These are phyloP conservation scores for Hippolais icterina DNA, from an alignment of 2,113 vertebrate genomes.

Conservation along the genomic window DNA sequence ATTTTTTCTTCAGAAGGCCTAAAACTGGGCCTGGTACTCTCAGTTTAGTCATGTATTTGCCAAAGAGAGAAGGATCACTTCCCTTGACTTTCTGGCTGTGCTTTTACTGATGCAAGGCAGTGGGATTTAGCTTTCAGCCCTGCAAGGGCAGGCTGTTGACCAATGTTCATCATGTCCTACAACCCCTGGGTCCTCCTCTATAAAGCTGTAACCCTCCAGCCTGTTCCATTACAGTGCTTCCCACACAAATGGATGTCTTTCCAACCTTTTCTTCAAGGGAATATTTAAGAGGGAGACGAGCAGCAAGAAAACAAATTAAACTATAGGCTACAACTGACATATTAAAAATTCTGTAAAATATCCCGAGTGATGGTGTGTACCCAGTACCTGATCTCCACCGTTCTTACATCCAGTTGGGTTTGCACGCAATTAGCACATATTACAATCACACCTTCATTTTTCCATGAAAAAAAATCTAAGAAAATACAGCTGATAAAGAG, in stretches of 20 bases:
- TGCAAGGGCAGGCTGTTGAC: not conserved
- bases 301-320: not conserved
- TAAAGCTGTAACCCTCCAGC: not conserved
- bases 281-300: not conserved
- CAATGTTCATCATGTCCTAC: not conserved
- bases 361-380: not conserved
- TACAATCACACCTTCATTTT: not conserved
- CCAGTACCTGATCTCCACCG: not conserved
- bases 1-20: not conserved
- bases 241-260: not conserved
- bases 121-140: not conserved
- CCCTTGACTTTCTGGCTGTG: not conserved
- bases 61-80: not conserved
- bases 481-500: not conserved
- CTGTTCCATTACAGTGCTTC: not conserved
- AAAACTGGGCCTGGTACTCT: not conserved
- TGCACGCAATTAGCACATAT: not conserved
- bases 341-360: not conserved
- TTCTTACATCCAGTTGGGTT: not conserved
- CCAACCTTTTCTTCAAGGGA: not conserved
- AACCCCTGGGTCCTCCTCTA: fast-evolving
- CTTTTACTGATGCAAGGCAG: not conserved
- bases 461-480: not conserved
- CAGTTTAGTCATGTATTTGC: fast-evolving
- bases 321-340: not conserved